Base-by-base conservation (phyloP, 2,797 vertebrate species). In the Otus scops region DNA sequence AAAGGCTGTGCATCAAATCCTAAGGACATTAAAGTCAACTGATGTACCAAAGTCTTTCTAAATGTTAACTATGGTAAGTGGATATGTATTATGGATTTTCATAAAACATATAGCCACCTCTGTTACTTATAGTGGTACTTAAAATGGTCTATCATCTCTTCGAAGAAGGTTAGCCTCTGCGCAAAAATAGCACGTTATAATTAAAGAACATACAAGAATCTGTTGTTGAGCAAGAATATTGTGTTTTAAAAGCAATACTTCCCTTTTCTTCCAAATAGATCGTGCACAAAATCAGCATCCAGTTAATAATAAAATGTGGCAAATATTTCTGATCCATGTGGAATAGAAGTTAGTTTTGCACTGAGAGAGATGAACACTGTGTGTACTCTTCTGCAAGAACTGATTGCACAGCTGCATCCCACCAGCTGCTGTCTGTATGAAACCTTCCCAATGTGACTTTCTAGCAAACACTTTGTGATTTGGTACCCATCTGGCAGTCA, bases 401-500 rank as follows among this genome's bases (percentile, higher is more conserved):
- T 50, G 81, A 70, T 59, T 39, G 77, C 61, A 78, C 81, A 92
- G 81, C 91, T 94, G 88, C 74, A 91, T 50, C 68, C 43, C 83
- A 59, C 59, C 95, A 93, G 93, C 90, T 88, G 91, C 73, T 81
- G n/a, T 53, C 61, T 60, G 51, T 30, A 70, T 16, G 50, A 81
- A 85, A 75, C 77, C 70, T 85, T 69, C 85, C 65, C 83, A 85
- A 22, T 36, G 65, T 53, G 68, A 75, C 61, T 93, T 84, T 54
- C 64, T 39, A 85, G 70, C 67, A 86, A 93, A 59, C 47, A 21
- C 36, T 75, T 56, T 10, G 15, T 2, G 5, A 43, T 47, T 82
- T 70, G 47, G 76, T 64, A 90, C 39, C 80, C 87, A 91, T 78
- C 80, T 95, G 93, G 77, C 85, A 74, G 48, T 56, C 85, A 88